A percentile compares a stretch with the other conserved stretches of the same genome.
Evolutionary conservation across 2,797 vertebrate genomes (phyloP).

Genomic region (Diceros bicornis): DNA sequence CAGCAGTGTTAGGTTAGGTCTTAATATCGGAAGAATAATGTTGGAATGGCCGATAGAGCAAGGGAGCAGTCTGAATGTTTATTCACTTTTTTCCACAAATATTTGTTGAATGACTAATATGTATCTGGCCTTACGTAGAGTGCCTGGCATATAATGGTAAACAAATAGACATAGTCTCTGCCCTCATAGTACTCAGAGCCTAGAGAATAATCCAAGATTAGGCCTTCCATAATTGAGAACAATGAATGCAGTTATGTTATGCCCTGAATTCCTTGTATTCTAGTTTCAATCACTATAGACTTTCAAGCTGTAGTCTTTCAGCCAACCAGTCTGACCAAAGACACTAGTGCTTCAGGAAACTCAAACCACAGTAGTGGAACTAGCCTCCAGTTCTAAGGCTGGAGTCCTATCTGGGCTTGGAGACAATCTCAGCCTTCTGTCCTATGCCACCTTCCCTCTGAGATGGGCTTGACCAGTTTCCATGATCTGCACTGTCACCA

Average conservation of each 20-base stretch:
- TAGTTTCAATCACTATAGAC: neutral
- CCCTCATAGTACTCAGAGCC: neutral
- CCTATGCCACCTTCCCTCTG: neutral
- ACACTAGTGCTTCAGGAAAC: neutral
- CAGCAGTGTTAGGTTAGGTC: neutral
- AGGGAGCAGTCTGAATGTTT: neutral
- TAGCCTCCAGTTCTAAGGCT: neutral
- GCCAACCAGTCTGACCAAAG: neutral
- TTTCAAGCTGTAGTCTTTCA: neutral
- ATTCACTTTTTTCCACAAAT: neutral
- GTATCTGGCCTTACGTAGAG: neutral
- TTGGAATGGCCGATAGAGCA: neutral
- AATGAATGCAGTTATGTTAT: neutral
- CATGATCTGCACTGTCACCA: neutral
- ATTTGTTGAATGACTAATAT: neutral
- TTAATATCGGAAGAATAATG: slow-evolving; percentile 1
- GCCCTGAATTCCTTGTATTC: neutral
- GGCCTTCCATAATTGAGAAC: neutral
- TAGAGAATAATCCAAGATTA: neutral
- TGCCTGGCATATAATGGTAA: neutral
- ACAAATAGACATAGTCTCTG: neutral
- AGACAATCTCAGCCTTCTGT: neutral
- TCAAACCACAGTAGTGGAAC: neutral
- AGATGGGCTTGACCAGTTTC: neutral
- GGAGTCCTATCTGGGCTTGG: neutral